Percentiles rank a stretch among this genome's conserved stretches.
Evolutionary conservation across 2,113 vertebrate genomes (phyloP).

Genomic region (Ranitomeya imitator): DNA sequence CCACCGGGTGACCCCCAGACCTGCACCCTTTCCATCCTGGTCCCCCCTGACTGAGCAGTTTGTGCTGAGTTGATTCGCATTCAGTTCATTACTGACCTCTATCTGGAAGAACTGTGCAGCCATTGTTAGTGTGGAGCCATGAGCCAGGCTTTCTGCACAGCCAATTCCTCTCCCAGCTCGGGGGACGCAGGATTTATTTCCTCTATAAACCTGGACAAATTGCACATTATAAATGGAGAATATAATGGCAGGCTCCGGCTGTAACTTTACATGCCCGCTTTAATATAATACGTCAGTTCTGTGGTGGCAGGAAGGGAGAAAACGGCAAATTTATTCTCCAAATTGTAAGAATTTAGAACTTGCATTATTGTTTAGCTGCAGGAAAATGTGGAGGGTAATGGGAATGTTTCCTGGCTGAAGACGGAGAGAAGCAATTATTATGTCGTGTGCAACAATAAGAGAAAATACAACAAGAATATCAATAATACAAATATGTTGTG

Average conservation of each 20-base stretch:
- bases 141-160: neutral
- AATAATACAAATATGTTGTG: neutral
- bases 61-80: slow-evolving; percentile 70
- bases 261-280: neutral
- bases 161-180: neutral
- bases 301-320: neutral
- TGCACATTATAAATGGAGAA: slow-evolving; percentile 37
- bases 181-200: neutral
- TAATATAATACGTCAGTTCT: neutral
- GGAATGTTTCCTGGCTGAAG: neutral
- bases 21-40: neutral
- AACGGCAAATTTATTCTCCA: neutral
- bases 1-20: neutral
- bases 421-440: neutral
- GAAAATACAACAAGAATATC: neutral
- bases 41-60: slow-evolving; percentile 22
- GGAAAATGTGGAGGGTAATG: neutral
- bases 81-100: slow-evolving; percentile 84
- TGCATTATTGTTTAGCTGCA: neutral
- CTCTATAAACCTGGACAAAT: slow-evolving; percentile 28
- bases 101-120: slow-evolving; percentile 76
- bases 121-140: slow-evolving; percentile 58
- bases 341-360: neutral
- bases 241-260: neutral
- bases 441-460: neutral